phyloP scores from a whole-genome alignment of 2,888 invertebrate genomes.

The Mythimna pallens region DNA sequence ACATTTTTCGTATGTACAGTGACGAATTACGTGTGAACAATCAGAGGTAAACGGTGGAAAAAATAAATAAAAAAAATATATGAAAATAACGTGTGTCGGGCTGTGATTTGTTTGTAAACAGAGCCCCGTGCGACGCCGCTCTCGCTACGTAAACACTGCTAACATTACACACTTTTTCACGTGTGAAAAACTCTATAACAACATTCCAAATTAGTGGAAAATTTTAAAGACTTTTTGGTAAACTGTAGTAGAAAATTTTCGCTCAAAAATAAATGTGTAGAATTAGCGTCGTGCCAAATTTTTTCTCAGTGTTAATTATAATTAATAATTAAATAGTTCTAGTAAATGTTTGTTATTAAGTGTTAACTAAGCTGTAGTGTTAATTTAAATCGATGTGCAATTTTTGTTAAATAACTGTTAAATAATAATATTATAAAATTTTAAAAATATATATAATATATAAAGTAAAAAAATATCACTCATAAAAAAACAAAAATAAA shows the following conservation, averaged over 20 bases:
- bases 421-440: constrained; percentile 45
- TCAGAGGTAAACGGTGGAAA: constrained; percentile 61
- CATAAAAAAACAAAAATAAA: constrained; percentile 77
- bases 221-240: constrained; percentile 43
- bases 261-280: constrained; percentile 69
- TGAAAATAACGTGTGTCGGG: constrained; percentile 73
- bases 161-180: constrained; percentile 68
- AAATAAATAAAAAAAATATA: constrained; percentile 60
- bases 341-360: constrained; percentile 55
- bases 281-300: constrained; percentile 73
- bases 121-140: constrained; percentile 80
- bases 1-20: constrained; percentile 64
- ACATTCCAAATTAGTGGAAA: constrained; percentile 64
- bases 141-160: constrained; percentile 75
- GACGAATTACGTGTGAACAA: constrained; percentile 66
- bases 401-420: constrained; percentile 40
- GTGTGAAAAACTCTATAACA: constrained; percentile 65
- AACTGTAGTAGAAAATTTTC: constrained; percentile 59
- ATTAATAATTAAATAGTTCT: constrained; percentile 49
- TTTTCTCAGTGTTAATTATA: constrained; percentile 57
- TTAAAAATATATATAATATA: constrained; percentile 40
- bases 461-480: constrained; percentile 54
- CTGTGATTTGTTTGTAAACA: constrained; percentile 88
- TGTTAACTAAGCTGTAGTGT: constrained; percentile 45
- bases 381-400: constrained; percentile 54